A percentile compares a stretch with the other conserved stretches of the same genome.
Evolutionary conservation across 2,113 vertebrate species (phyloP).

Genomic region (Sorex araneus): DNA sequence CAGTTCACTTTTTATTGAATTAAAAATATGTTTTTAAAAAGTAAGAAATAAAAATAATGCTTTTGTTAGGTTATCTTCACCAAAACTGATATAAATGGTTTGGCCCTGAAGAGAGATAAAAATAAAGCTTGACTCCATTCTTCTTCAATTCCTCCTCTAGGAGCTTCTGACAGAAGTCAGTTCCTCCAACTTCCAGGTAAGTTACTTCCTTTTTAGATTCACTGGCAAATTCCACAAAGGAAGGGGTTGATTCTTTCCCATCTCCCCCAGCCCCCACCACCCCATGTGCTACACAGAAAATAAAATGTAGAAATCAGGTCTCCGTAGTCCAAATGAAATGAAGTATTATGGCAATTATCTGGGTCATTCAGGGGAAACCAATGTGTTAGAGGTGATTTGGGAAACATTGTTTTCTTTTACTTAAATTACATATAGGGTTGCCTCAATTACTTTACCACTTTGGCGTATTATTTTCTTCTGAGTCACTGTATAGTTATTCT

Average conservation of each 20-base stretch:
- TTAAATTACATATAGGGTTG: constrained; percentile 49
- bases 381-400: neutral
- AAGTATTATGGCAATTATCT: constrained; percentile 65
- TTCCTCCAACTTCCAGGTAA: constrained; percentile 2
- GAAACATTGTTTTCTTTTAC: constrained; percentile 68
- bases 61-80: constrained; percentile 1
- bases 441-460: constrained; percentile 53
- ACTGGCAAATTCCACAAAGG: neutral
- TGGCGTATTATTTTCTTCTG: constrained; percentile 55
- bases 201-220: constrained; percentile 48
- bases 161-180: neutral
- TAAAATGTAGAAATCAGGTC: constrained; percentile 51
- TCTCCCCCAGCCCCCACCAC: no score
- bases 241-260: neutral
- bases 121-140: neutral
- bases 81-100: constrained; percentile 43
- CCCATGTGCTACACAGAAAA: constrained; percentile 19
- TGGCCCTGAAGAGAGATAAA: neutral
- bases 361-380: constrained; percentile 64
- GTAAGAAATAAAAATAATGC: neutral
- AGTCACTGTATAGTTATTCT: constrained; percentile 53
- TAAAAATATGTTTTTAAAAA: constrained; percentile 31
- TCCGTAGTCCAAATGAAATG: constrained; percentile 52
- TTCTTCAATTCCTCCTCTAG: constrained; percentile 37
- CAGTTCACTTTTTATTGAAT: constrained; percentile 27